A percentile compares a stretch with the other conserved stretches of the same genome.
Conservation (phyloP, 2,888 invertebrate genomes). For the Listrodromus nycthemerus region DNA sequence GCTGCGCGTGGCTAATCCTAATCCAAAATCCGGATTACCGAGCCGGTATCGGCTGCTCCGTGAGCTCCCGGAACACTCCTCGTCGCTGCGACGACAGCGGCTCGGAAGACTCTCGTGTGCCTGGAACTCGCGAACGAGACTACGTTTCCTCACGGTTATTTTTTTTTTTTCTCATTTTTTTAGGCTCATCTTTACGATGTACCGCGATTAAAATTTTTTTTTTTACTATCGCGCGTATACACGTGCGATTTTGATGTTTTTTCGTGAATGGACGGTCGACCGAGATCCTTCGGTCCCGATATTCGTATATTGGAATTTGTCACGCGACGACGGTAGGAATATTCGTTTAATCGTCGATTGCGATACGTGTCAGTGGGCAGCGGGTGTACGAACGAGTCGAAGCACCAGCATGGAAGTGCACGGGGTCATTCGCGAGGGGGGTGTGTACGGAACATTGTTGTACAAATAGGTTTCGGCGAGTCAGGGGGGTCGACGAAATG, state of each 20-base stretch:
- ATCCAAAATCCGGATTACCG: constrained; percentile 84
- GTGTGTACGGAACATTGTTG: constrained; percentile 84
- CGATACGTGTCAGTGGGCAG: not conserved
- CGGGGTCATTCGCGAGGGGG: constrained; percentile 78
- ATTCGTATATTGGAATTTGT: not conserved
- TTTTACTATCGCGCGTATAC: too few species aligned
- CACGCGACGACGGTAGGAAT: not conserved
- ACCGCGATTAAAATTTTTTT: too few species aligned
- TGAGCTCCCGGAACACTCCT: constrained; percentile 71
- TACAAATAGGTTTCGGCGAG: constrained; percentile 85
- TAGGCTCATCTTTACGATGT: not conserved
- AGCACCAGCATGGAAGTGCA: not conserved
- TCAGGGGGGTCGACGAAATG: constrained; percentile 83
- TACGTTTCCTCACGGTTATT: constrained; percentile 6
- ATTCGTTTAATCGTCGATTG: constrained; percentile 10
- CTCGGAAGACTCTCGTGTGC: not conserved
- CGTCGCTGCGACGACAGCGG: not conserved
- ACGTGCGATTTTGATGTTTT: too few species aligned
- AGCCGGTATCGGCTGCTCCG: constrained; percentile 77
- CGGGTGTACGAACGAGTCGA: not conserved
- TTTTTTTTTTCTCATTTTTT: not conserved
- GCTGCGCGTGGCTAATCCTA: constrained; percentile 77
- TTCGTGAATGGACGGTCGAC: too few species aligned
- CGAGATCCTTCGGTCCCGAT: too few species aligned
- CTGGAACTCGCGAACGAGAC: not conserved